Percentiles rank a stretch among this genome's conserved stretches.
Conservation (phyloP, 2,888 invertebrate species). For the Agonopterix arenella region DNA sequence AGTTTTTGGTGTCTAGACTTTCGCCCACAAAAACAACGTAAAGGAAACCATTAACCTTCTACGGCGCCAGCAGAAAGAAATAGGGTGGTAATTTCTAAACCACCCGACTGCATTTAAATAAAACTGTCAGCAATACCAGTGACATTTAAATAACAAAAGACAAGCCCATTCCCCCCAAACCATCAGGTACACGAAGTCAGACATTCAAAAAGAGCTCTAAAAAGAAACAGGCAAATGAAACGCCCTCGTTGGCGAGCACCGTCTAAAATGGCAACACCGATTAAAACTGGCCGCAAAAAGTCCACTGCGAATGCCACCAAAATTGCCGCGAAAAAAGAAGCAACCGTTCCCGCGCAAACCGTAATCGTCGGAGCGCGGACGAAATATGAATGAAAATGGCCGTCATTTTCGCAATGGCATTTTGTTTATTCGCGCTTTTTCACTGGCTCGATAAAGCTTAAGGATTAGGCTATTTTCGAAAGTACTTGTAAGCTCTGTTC, state of each 20-base stretch:
- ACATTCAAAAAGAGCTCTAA: conserved; percentile 22
- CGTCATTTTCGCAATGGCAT: conserved; percentile 44
- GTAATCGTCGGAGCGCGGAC: conserved; percentile 50
- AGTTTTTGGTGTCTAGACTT: too few relatives aligned
- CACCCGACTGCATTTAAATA: background rate
- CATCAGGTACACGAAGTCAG: conserved; percentile 4
- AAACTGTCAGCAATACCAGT: conserved; percentile 1
- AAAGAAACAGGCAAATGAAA: conserved; percentile 40
- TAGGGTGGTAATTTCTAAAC: background rate
- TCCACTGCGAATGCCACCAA: conserved; percentile 44
- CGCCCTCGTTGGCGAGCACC: conserved; percentile 26
- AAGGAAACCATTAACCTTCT: too few relatives aligned
- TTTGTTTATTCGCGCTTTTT: conserved; percentile 40
- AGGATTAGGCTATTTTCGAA: conserved; percentile 33
- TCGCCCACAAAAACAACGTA: too few relatives aligned
- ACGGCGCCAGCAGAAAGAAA: too few relatives aligned
- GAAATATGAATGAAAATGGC: conserved; percentile 56
- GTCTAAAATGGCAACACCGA: conserved; percentile 62
- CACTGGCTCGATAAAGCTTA: conserved; percentile 26
- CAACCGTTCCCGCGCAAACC: conserved; percentile 41
- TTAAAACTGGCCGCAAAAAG: conserved; percentile 67
- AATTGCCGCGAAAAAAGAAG: conserved; percentile 60
- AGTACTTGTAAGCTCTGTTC: conserved; percentile 11
- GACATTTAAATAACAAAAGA: conserved; percentile 8
- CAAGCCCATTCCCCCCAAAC: conserved; percentile 6